These are phyloP conservation scores for Ruditapes philippinarum DNA, from an alignment of 1,140 invertebrate species.

Conservation along the genomic window DNA sequence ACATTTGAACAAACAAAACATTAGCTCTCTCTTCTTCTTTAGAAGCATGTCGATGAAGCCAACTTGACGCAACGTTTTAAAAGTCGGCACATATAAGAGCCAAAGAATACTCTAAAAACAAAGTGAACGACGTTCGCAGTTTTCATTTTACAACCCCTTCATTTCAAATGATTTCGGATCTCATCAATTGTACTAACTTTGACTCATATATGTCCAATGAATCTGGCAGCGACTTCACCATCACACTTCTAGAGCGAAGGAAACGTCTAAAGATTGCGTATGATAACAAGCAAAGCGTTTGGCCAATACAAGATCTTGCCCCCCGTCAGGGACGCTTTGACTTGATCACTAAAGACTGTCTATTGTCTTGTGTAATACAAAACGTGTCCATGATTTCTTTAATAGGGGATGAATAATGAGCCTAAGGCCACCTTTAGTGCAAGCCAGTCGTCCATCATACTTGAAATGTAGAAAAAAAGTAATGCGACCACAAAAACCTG, in stretches of 20 bases:
- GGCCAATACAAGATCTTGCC: constrained; percentile 28
- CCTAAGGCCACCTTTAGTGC: constrained; percentile 35
- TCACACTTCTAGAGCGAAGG: background rate
- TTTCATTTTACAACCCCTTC: constrained; percentile 52
- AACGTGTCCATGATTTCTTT: constrained; percentile 61
- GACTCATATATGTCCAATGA: constrained; percentile 20
- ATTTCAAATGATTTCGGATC: constrained; percentile 47
- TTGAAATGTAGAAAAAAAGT: constrained; percentile 41
- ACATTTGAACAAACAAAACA: background rate
- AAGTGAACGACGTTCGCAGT: constrained; percentile 36
- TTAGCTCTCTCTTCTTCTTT: background rate
- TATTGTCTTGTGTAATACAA: constrained; percentile 66
- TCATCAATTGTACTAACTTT: constrained; percentile 58
- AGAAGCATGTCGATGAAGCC: background rate
- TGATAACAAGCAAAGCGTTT: constrained; percentile 35
- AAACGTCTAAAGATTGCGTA: constrained; percentile 22
- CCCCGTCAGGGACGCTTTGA: constrained; percentile 10
- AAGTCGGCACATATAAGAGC: background rate
- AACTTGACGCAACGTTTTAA: background rate
- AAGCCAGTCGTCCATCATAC: constrained; percentile 53
- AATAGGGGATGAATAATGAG: constrained; percentile 67
- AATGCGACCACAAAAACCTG: constrained; percentile 58
- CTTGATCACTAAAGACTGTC: constrained; percentile 17
- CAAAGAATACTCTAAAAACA: constrained; percentile 6
- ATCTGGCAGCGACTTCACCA: background rate